Evolutionary conservation across 2,113 vertebrate genomes (phyloP).

Genomic region (Sitta europaea): DNA sequence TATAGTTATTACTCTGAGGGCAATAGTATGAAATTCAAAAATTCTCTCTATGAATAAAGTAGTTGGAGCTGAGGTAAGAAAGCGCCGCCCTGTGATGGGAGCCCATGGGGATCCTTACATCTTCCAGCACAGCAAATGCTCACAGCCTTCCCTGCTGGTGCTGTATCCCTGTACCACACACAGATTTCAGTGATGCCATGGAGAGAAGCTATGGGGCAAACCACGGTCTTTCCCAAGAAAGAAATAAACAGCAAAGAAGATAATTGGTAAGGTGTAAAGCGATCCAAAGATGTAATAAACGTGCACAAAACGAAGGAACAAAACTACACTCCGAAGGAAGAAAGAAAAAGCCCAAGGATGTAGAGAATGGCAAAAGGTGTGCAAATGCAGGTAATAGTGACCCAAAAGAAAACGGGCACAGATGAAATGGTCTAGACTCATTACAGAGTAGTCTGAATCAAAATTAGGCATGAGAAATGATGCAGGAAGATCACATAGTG

Average conservation of each 20-base stretch:
- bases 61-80: background rate
- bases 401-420: background rate
- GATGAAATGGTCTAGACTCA: background rate
- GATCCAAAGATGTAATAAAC: background rate
- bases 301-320: background rate
- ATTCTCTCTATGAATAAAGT: background rate
- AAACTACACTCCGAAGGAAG: background rate
- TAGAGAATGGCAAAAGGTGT: background rate
- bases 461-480: background rate
- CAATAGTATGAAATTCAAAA: background rate
- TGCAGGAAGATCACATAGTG: background rate
- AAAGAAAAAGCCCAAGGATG: background rate
- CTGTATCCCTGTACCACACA: background rate
- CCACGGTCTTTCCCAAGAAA: background rate
- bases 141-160: background rate
- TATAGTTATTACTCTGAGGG: background rate
- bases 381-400: background rate
- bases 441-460: background rate
- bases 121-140: background rate
- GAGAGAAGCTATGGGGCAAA: background rate
- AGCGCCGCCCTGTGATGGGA: background rate
- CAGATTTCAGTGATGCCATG: rapidly evolving
- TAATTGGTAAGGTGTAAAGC: background rate
- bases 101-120: background rate
- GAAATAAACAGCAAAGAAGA: background rate